Conservation (phyloP, 2,797 vertebrate genomes). For the Halcyon chelicuti region DNA sequence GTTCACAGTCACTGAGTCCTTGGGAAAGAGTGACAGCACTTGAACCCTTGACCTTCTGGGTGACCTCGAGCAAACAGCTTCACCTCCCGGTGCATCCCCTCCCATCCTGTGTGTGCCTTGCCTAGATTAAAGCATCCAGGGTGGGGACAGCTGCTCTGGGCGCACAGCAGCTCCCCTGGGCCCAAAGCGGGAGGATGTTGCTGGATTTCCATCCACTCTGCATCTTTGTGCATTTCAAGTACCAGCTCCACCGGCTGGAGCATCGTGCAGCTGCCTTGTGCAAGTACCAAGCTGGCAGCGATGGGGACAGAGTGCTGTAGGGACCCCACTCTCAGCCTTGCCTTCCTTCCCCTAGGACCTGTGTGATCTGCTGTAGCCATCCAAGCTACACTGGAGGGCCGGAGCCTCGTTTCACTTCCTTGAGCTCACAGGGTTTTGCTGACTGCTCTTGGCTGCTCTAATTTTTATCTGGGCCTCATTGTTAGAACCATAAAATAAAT, state of each 20-base stretch:
- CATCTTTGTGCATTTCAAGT: neutral
- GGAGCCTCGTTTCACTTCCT: neutral
- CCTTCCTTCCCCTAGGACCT: neutral
- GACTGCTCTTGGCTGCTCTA: neutral
- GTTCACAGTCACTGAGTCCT: neutral
- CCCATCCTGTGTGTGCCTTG: slow-evolving; percentile 59
- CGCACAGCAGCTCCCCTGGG: neutral
- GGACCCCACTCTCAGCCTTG: neutral
- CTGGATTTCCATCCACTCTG: neutral
- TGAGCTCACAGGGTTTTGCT: neutral
- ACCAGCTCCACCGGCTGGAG: neutral
- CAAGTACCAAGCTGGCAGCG: neutral
- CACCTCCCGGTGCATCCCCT: slow-evolving; percentile 20
- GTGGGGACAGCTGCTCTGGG: neutral
- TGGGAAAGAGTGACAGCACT: neutral
- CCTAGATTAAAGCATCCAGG: slow-evolving; percentile 28
- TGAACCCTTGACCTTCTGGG: neutral
- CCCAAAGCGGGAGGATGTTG: neutral
- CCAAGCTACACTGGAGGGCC: neutral
- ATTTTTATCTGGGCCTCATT: slow-evolving; percentile 44
- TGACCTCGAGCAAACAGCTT: neutral
- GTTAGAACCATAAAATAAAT: slow-evolving; percentile 23
- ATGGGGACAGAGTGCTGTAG: neutral
- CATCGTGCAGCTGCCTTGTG: neutral
- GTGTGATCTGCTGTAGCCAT: neutral